Conservation (phyloP, 2,113 vertebrate species). For the Datnioides undecimradiatus region DNA sequence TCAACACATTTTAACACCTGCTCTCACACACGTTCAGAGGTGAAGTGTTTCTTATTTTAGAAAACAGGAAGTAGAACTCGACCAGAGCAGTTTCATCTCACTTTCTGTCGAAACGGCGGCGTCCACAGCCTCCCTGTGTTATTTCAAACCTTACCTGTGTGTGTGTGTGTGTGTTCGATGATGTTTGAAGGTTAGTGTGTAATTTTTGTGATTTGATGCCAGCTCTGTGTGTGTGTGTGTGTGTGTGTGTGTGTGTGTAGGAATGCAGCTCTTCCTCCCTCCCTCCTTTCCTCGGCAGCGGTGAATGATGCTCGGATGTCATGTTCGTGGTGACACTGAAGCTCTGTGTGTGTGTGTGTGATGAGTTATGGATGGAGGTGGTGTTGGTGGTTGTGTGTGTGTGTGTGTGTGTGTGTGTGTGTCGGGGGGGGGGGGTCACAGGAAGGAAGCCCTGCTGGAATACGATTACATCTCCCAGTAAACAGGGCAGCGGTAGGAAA, state of each 20-base stretch:
- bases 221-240: background rate
- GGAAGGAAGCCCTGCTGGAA: conserved; percentile 81
- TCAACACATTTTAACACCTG: background rate
- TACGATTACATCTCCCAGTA: conserved; percentile 80
- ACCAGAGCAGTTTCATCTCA: too few relatives aligned
- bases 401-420: conserved; percentile 32
- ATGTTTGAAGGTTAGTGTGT: background rate
- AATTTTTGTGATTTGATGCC: too few relatives aligned
- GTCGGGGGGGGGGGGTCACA: conserved; percentile 41
- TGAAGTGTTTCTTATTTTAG: too few relatives aligned
- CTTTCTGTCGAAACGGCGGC: too few relatives aligned
- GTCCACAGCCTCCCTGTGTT: background rate
- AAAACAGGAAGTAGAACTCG: too few relatives aligned
- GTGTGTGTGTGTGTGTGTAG: background rate
- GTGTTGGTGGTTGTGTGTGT: conserved; percentile 1
- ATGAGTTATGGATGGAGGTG: conserved; percentile 31
- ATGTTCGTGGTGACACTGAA: conserved; percentile 3
- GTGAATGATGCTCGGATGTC: conserved; percentile 45
- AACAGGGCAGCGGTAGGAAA: conserved; percentile 77
- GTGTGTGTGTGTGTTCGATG: background rate
- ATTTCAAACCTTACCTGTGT: background rate
- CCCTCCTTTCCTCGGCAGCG: conserved; percentile 6
- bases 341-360: conserved; percentile 11
- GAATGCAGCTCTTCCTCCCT: conserved; percentile 39
- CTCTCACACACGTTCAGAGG: too few relatives aligned